Conservation (phyloP, 2,888 invertebrate species). For the Taphrorychus bicolor region DNA sequence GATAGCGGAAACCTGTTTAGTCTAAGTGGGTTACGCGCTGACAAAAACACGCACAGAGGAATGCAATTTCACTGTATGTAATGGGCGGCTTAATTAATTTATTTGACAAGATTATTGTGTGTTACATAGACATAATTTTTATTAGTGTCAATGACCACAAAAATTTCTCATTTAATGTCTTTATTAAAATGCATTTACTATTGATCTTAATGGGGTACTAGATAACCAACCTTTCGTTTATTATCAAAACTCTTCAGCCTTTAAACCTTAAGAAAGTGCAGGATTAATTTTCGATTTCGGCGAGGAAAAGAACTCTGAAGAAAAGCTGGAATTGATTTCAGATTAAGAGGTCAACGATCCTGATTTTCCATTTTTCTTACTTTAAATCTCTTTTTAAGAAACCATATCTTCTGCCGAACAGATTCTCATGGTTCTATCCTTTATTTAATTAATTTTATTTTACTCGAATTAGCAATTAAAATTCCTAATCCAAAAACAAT, state of each 20-base stretch:
- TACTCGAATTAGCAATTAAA: neutral
- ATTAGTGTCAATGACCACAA: no score
- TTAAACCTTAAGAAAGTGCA: constrained; percentile 32
- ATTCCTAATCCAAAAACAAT: no score
- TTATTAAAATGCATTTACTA: neutral
- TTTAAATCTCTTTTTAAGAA: no score
- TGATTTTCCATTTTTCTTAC: no score
- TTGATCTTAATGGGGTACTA: neutral
- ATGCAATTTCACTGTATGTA: constrained; percentile 29
- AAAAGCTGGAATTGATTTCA: constrained; percentile 30
- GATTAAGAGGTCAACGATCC: constrained; percentile 38
- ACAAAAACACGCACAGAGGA: constrained; percentile 18
- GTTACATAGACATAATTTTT: neutral
- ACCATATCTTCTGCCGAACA: no score
- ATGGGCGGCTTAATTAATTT: constrained; percentile 19
- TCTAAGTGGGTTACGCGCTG: constrained; percentile 27
- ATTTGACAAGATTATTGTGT: constrained; percentile 4
- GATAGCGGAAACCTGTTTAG: constrained; percentile 33
- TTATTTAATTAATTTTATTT: constrained; percentile 2
- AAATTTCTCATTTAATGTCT: neutral
- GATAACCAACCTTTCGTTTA: neutral
- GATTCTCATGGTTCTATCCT: no score
- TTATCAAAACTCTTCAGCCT: constrained; percentile 22
- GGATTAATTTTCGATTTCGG: constrained; percentile 41
- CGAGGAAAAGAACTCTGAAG: constrained; percentile 29